Evolutionary conservation across 2,888 invertebrate species (phyloP).

Genomic region (Ischnus inquisitorius): DNA sequence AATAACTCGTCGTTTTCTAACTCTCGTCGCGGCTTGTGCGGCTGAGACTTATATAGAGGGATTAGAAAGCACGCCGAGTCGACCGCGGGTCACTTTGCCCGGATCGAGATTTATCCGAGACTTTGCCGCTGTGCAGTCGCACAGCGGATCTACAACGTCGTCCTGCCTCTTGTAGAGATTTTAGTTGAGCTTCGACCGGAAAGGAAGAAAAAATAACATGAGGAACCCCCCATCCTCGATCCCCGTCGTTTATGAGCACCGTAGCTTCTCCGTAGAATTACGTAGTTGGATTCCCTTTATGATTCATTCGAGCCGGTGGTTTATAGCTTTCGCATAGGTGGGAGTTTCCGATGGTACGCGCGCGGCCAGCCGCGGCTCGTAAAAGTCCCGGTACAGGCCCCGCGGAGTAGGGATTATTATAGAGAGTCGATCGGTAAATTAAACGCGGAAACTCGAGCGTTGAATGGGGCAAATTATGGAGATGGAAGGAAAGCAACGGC

Average conservation of each 20-base stretch:
- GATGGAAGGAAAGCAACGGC: not conserved
- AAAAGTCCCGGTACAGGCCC: not conserved
- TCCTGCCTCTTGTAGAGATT: constrained; percentile 25
- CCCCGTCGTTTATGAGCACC: constrained; percentile 17
- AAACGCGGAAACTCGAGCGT: constrained; percentile 15
- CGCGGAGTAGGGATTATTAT: not conserved
- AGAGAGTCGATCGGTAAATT: not conserved
- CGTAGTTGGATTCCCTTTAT: constrained; percentile 12
- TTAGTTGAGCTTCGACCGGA: not conserved
- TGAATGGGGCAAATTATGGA: not conserved
- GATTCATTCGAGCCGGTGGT: not conserved
- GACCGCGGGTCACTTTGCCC: constrained; percentile 76
- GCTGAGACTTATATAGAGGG: constrained; percentile 69
- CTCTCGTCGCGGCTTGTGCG: constrained; percentile 18
- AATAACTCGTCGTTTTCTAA: constrained; percentile 14
- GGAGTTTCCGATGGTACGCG: not conserved
- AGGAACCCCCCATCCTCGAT: constrained; percentile 52
- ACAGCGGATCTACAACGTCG: constrained; percentile 68
- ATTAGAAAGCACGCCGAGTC: constrained; percentile 79
- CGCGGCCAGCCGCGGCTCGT: not conserved
- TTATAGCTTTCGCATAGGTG: constrained; percentile 10
- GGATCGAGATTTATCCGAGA: constrained; percentile 78
- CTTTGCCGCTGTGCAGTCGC: constrained; percentile 60
- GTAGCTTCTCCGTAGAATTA: not conserved
- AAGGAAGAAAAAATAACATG: constrained; percentile 4